Conservation (phyloP, 2,797 vertebrate species). For the Hirundo rustica region DNA sequence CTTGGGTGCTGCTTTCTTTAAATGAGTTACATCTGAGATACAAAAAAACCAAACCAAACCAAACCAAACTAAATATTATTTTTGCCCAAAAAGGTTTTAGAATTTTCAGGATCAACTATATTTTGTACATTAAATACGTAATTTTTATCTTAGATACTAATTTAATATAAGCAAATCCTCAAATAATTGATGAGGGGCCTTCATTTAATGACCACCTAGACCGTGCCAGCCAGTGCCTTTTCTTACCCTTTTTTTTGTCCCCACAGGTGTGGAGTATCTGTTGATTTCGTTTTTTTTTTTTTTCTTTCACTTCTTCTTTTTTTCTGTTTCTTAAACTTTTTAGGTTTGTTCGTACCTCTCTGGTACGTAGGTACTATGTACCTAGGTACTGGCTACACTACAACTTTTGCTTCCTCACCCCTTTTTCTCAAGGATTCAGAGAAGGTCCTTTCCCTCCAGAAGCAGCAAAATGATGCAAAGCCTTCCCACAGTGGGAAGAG, state of each 20-base stretch:
- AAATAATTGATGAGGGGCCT: not conserved
- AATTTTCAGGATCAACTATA: not conserved
- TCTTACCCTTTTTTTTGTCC: not conserved
- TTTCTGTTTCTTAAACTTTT: not conserved
- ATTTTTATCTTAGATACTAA: not conserved
- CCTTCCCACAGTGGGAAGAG: not conserved
- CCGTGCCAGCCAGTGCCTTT: not conserved
- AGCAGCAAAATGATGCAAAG: not conserved
- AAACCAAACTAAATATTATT: not conserved
- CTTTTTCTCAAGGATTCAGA: not conserved
- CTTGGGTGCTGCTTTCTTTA: not conserved
- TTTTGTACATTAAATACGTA: constrained; percentile 11
- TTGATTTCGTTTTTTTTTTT: not conserved
- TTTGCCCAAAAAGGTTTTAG: not conserved
- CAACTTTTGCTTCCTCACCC: not conserved
- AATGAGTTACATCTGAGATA: not conserved
- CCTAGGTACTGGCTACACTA: not conserved
- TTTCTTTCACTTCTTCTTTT: not conserved
- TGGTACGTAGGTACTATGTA: too few species aligned
- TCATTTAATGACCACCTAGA: not conserved
- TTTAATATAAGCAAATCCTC: constrained; percentile 36
- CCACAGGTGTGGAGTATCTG: not conserved
- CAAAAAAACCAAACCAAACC: not conserved
- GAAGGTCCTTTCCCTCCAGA: not conserved
- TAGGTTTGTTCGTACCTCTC: not conserved